Percentiles rank a stretch among this genome's conserved stretches.
These are phyloP conservation scores for Onchidella celtica DNA, from an alignment of 2,888 invertebrate species.

Conservation along the genomic window DNA sequence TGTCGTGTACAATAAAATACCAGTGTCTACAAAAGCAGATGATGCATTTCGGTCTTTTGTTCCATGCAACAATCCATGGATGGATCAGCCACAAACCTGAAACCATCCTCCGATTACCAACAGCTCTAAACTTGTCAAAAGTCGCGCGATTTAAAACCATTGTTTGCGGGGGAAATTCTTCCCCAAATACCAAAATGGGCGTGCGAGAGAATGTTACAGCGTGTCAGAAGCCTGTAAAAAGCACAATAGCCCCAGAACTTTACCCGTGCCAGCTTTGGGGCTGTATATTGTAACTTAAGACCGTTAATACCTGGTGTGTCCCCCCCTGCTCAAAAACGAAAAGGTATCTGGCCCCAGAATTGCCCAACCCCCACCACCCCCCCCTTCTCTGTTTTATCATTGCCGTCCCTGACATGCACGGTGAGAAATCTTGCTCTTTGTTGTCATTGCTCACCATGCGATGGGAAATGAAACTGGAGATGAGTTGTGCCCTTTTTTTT, in stretches of 20 bases:
- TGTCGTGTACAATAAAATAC: too few relatives aligned
- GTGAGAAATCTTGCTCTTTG: neutral
- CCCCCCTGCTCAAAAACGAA: neutral
- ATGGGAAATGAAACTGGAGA: too few relatives aligned
- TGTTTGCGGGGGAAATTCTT: neutral
- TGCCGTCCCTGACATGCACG: neutral
- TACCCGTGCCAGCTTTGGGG: constrained; percentile 12
- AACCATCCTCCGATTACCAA: neutral
- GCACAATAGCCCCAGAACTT: neutral
- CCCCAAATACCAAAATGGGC: neutral
- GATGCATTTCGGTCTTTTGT: neutral
- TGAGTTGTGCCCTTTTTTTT: too few relatives aligned
- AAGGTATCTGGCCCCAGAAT: too few relatives aligned
- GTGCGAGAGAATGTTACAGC: constrained; percentile 16
- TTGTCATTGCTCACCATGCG: neutral
- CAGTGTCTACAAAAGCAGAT: too few relatives aligned
- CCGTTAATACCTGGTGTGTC: constrained; percentile 4
- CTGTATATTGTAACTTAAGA: constrained; percentile 40
- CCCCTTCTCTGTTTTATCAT: neutral
- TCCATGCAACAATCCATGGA: neutral
- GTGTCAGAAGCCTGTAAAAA: constrained; percentile 16
- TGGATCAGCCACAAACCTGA: neutral
- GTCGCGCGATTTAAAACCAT: neutral
- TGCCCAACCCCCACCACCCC: constrained; percentile 7
- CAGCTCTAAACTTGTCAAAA: neutral